These are phyloP conservation scores for Cryptus armator DNA, from an alignment of 2,888 invertebrate species.

Conservation along the genomic window DNA sequence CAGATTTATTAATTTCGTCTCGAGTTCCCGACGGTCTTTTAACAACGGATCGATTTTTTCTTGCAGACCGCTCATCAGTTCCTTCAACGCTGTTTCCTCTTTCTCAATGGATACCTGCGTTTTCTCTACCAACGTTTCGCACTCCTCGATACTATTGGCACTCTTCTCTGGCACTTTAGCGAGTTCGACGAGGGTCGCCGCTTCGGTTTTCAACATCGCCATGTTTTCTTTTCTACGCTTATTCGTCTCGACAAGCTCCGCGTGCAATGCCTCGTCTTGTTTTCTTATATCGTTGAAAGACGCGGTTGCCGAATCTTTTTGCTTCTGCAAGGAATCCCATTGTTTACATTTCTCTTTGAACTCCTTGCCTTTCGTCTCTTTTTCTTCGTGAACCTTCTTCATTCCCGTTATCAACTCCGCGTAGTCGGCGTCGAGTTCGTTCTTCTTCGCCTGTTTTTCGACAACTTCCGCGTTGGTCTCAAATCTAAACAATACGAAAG, in stretches of 20 bases:
- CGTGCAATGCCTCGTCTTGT: slow-evolving; percentile 86
- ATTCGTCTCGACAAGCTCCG: slow-evolving; percentile 89
- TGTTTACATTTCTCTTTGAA: slow-evolving; percentile 84
- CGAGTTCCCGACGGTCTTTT: slow-evolving; percentile 89
- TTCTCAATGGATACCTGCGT: slow-evolving; percentile 86
- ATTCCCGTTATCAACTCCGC: slow-evolving; percentile 85
- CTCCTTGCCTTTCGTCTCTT: slow-evolving; percentile 87
- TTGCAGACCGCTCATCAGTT: slow-evolving; percentile 86
- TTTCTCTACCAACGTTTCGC: slow-evolving; percentile 87
- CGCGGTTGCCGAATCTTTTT: slow-evolving; percentile 87
- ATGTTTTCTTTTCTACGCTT: slow-evolving; percentile 92
- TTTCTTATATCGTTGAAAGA: slow-evolving; percentile 85
- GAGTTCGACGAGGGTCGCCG: slow-evolving; percentile 89
- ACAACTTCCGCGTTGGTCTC: slow-evolving; percentile 72
- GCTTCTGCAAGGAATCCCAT: slow-evolving; percentile 87
- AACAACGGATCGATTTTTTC: slow-evolving; percentile 88
- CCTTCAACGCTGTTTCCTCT: slow-evolving; percentile 85
- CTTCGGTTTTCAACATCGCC: slow-evolving; percentile 88
- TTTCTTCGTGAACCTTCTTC: slow-evolving; percentile 86
- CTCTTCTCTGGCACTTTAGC: slow-evolving; percentile 91
- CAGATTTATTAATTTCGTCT: slow-evolving; percentile 89
- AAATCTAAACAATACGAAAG: slow-evolving; percentile 66
- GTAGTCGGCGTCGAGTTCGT: slow-evolving; percentile 78
- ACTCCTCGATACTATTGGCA: slow-evolving; percentile 89
- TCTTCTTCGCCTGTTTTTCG: slow-evolving; percentile 73